Evolutionary conservation across 2,113 vertebrate genomes (phyloP), one percentile per base, ranked within the genome.

Genomic region (Colius striatus): DNA sequence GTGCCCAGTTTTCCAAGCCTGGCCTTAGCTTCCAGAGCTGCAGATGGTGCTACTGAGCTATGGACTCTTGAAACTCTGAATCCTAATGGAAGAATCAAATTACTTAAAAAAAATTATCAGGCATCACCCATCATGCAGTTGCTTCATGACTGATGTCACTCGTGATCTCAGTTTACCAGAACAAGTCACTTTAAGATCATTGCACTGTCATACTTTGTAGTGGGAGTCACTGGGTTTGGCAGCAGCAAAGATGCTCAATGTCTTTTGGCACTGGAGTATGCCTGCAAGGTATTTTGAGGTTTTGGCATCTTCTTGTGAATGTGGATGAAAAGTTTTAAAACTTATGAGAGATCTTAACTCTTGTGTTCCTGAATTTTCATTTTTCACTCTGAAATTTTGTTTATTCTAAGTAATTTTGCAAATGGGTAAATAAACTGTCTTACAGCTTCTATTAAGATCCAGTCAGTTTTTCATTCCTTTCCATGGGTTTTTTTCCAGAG

Each of bases 21-120:
- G 72, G 23, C 16, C 79, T 90, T 80, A 60, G 29, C 18, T 90
- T 84, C 47, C 34, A 38, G 48, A 67, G 68, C 94, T 90, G 76
- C 76, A 97, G 95, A 71, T 95, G 96, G 91, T 92, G 96, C 92
- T 96, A 71, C 95, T 60, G 95, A 96, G 90, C 94, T 67, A 68
- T 10, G 53, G 93, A 92, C 43, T 27, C 58, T 17, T 16, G 27
- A 85, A 93, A 88, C 82, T 47, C 11, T 30, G 54, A 7, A 25
- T 87, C 9, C 36, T 55, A 55, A 60, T 43, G 57, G 55, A 90
- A 92, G 79, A 90, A 63, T 78, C 26, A 74, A 89, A 71, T 84
- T 48, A 55, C 83, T 90, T 88, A n/a, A 77, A 92, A 92, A 88
- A 93, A 77, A 86, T 60, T 38, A 27, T 48, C 71, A 90, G 54